Evolutionary conservation across 2,797 vertebrate species (phyloP).

Genomic region (Pseudopleuronectes americanus): DNA sequence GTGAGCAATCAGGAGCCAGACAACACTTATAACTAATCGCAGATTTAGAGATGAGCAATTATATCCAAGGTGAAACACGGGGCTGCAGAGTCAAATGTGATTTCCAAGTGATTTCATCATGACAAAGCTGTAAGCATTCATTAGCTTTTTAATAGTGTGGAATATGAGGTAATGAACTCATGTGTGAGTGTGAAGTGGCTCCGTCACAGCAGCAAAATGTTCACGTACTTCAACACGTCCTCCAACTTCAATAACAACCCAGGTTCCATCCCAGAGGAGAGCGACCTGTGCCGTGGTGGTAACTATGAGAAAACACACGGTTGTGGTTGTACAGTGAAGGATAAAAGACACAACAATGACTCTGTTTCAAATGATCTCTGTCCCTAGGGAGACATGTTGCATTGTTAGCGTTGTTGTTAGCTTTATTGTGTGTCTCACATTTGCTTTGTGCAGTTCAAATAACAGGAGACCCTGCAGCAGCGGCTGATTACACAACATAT

Average conservation of each 20-base stretch:
- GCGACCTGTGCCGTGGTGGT: not conserved
- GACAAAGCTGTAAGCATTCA: constrained; percentile 18
- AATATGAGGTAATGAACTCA: constrained; percentile 29
- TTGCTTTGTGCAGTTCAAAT: too few species aligned
- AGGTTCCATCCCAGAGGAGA: not conserved
- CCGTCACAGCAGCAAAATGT: not conserved
- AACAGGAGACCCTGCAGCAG: too few species aligned
- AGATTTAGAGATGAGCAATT: constrained; percentile 21
- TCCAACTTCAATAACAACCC: not conserved
- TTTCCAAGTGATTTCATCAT: constrained; percentile 46
- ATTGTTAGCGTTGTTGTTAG: too few species aligned
- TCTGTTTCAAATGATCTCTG: not conserved
- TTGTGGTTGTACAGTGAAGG: not conserved
- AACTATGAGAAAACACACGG: not conserved
- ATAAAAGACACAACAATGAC: too few species aligned
- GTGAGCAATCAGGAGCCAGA: not conserved
- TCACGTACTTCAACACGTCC: not conserved
- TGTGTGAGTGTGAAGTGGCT: not conserved
- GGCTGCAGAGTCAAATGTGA: constrained; percentile 19
- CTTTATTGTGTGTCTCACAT: too few species aligned
- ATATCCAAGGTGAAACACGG: constrained; percentile 35
- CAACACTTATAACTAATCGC: constrained; percentile 29
- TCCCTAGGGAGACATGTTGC: too few species aligned
- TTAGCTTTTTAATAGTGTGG: constrained; percentile 38
- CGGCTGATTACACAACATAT: too few species aligned